These are phyloP conservation scores for Leptinotarsa texana DNA, from an alignment of 1,140 invertebrate genomes.

Conservation along the genomic window DNA sequence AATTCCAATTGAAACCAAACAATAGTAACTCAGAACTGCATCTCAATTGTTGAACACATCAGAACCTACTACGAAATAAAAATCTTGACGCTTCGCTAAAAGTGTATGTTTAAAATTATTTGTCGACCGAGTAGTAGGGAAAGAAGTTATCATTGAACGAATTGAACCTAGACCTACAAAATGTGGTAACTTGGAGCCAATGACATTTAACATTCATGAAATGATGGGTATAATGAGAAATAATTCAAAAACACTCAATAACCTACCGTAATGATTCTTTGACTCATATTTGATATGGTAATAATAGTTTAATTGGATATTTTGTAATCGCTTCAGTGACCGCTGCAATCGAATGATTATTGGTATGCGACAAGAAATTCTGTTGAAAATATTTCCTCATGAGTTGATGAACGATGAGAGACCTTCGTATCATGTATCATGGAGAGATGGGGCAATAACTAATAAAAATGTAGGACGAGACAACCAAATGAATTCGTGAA, in stretches of 20 bases:
- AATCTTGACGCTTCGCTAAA: slow-evolving; percentile 22
- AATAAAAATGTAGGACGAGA: no score
- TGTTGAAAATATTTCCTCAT: no score
- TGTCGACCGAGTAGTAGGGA: slow-evolving; percentile 31
- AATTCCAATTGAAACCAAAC: neutral
- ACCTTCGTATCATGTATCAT: no score
- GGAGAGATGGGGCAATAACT: no score
- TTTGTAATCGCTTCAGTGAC: neutral
- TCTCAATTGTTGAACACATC: slow-evolving; percentile 10
- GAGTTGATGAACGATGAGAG: no score
- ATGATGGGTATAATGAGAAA: slow-evolving; percentile 1
- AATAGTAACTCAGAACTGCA: neutral
- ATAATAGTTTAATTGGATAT: neutral
- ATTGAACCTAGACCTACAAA: slow-evolving; percentile 45
- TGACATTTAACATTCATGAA: slow-evolving; percentile 10
- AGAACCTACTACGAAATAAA: slow-evolving; percentile 23
- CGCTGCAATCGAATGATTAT: neutral
- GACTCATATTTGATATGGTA: neutral
- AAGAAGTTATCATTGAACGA: slow-evolving; percentile 49
- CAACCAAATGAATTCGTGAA: no score
- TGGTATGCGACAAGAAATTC: neutral
- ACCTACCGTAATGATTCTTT: neutral
- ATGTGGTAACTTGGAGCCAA: slow-evolving; percentile 14
- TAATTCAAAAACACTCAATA: neutral
- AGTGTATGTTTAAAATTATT: slow-evolving; percentile 23